Evolutionary conservation across 2,888 invertebrate genomes (phyloP).

Genomic region (Girardia tigrina): DNA sequence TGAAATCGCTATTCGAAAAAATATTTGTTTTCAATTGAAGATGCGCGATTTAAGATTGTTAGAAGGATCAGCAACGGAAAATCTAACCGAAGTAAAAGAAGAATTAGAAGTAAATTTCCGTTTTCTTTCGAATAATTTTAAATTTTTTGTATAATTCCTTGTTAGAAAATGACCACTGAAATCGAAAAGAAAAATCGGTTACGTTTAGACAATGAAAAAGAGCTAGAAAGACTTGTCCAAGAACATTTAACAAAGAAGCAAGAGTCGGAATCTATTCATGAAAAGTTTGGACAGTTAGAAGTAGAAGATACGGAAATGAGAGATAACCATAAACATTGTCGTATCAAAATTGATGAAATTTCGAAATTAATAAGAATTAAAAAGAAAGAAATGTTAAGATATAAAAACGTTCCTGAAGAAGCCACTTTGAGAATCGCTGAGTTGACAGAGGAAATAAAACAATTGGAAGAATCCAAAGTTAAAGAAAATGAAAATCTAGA

Average conservation of each 20-base stretch:
- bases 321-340: slow-evolving; percentile 53
- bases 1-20: slow-evolving; percentile 58
- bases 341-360: slow-evolving; percentile 54
- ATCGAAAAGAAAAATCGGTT: not conserved
- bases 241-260: not conserved
- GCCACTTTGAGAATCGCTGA: slow-evolving; percentile 60
- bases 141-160: not conserved
- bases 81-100: slow-evolving; percentile 16
- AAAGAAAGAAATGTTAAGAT: slow-evolving; percentile 55
- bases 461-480: slow-evolving; percentile 55
- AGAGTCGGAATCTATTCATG: slow-evolving; percentile 38
- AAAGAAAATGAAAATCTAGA: slow-evolving; percentile 53
- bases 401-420: slow-evolving; percentile 61
- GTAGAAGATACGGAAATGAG: slow-evolving; percentile 56
- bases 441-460: slow-evolving; percentile 51
- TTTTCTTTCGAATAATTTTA: too few species aligned
- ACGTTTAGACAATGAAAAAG: not conserved
- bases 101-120: slow-evolving; percentile 33
- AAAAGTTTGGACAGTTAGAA: slow-evolving; percentile 58
- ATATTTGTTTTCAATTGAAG: slow-evolving; percentile 59
- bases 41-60: slow-evolving; percentile 54
- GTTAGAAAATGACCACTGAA: not conserved
- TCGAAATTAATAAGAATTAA: not conserved
- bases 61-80: not conserved
- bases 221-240: not conserved